phyloP scores from a whole-genome alignment of 2,888 invertebrate genomes.

The Rhimphoctona megacephalus region DNA sequence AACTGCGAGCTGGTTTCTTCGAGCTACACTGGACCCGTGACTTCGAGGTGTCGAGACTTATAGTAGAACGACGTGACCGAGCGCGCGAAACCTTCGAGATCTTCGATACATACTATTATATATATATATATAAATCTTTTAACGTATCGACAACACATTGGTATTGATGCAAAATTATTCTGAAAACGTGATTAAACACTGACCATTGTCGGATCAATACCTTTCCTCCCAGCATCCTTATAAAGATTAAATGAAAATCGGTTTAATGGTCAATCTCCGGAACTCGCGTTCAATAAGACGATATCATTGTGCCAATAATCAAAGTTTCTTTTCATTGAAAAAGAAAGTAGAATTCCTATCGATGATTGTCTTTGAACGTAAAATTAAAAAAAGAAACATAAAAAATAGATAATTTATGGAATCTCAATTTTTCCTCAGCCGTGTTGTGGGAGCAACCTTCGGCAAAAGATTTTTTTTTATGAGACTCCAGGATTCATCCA shows the following conservation, averaged over 20 bases:
- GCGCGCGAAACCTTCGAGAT: conserved; percentile 71
- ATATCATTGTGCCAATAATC: neutral
- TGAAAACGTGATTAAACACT: conserved; percentile 1
- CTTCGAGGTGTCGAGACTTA: conserved; percentile 78
- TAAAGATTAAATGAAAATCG: neutral
- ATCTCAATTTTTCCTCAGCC: neutral
- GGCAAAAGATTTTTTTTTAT: neutral
- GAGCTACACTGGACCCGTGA: conserved; percentile 58
- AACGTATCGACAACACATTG: neutral
- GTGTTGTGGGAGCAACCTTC: conserved; percentile 6
- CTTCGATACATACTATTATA: conserved; percentile 67
- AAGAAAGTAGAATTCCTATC: neutral
- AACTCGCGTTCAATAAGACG: neutral
- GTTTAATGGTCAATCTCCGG: neutral
- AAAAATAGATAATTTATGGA: neutral
- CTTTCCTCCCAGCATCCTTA: neutral
- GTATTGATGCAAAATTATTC: neutral
- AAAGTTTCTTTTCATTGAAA: too few species aligned
- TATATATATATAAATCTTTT: neutral
- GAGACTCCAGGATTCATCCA: neutral
- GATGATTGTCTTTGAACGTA: neutral
- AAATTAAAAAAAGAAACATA: neutral
- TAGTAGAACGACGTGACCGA: conserved; percentile 71
- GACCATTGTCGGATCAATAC: neutral
- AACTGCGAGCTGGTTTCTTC: conserved; percentile 53